phyloP scores from a whole-genome alignment of 1,140 invertebrate genomes.

The Camponotus vicinus region DNA sequence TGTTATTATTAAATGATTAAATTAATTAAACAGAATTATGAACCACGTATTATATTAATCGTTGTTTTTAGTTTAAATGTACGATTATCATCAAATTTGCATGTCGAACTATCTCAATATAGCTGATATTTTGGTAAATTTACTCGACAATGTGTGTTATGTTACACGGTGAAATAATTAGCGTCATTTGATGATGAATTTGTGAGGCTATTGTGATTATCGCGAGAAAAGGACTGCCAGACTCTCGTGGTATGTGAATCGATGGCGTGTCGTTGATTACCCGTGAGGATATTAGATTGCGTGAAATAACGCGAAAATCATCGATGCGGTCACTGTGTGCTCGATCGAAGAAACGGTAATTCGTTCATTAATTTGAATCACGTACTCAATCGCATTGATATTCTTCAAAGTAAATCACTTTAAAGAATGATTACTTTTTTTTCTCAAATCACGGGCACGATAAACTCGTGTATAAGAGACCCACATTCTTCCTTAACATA shows the following conservation, averaged over 20 bases:
- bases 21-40: no score
- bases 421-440: conserved; percentile 16
- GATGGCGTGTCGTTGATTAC: conserved; percentile 50
- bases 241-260: conserved; percentile 24
- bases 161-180: conserved; percentile 43
- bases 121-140: no score
- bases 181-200: conserved; percentile 21
- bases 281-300: conserved; percentile 41
- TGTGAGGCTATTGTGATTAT: conserved; percentile 6
- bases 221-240: conserved; percentile 22
- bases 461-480: background rate
- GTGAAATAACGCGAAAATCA: conserved; percentile 50
- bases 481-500: background rate
- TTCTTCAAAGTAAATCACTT: conserved; percentile 23
- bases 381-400: conserved; percentile 43
- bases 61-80: no score
- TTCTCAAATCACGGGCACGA: conserved; percentile 3
- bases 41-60: no score
- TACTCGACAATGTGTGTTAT: no score
- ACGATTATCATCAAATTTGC: no score
- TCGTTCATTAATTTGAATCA: conserved; percentile 54
- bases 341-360: conserved; percentile 24
- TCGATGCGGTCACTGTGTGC: conserved; percentile 8
- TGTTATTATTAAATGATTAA: no score
- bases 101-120: no score